phyloP scores from a whole-genome alignment of 1,140 invertebrate genomes.

The Drosophila pandora region DNA sequence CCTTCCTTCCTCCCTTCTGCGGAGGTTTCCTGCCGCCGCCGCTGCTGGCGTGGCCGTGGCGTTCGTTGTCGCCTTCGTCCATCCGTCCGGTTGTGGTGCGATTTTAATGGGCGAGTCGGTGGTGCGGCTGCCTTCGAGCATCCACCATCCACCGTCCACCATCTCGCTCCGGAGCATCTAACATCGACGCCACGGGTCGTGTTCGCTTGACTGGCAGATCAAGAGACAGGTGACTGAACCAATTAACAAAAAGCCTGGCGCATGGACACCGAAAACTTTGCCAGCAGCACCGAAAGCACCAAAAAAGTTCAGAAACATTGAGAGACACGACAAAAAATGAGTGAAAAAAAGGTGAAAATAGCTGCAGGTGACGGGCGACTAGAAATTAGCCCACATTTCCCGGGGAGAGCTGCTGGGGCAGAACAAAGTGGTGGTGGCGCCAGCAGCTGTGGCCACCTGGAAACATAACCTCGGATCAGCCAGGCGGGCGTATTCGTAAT shows the following conservation, averaged over 20 bases:
- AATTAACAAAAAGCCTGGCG: constrained; percentile 77
- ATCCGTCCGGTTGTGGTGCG: constrained; percentile 42
- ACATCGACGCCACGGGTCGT: constrained; percentile 63
- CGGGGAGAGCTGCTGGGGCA: background rate
- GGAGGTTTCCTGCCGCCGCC: background rate
- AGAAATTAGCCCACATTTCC: constrained; percentile 70
- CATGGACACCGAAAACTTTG: constrained; percentile 46
- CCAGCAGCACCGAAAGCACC: constrained; percentile 25
- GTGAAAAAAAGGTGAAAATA: constrained; percentile 61
- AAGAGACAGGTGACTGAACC: constrained; percentile 82
- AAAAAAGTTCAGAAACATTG: constrained; percentile 30
- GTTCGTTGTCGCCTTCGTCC: constrained; percentile 32
- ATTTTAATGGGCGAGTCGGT: constrained; percentile 37
- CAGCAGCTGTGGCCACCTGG: constrained; percentile 57
- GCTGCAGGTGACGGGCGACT: constrained; percentile 71
- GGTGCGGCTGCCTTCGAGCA: constrained; percentile 10
- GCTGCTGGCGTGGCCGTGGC: background rate
- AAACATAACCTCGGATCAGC: constrained; percentile 49
- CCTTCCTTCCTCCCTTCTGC: constrained; percentile 48
- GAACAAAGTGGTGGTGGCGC: background rate
- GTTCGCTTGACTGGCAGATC: constrained; percentile 79
- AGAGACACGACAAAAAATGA: constrained; percentile 19
- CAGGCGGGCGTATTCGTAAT: constrained; percentile 66
- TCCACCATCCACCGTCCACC: constrained; percentile 9
- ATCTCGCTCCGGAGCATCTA: background rate